Evolutionary conservation across 1,140 invertebrate genomes (phyloP).

Genomic region (Aphis gossypii): DNA sequence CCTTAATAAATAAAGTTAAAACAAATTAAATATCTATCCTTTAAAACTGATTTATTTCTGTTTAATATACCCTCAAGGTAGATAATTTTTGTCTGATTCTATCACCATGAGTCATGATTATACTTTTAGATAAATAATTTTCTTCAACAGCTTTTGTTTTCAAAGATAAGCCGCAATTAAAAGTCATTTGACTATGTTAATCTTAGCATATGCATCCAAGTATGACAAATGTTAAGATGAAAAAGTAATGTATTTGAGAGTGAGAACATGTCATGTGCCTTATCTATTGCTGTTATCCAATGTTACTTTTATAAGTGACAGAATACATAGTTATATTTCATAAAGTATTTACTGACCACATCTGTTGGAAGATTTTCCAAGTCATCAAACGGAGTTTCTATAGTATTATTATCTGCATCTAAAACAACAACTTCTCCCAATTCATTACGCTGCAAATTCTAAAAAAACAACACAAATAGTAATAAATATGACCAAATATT

Average conservation of each 20-base stretch:
- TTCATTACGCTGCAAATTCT: conserved; percentile 76
- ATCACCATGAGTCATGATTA: too few species aligned
- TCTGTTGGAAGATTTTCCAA: conserved; percentile 83
- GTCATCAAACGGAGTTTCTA: conserved; percentile 88
- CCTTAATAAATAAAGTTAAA: too few species aligned
- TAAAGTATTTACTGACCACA: conserved; percentile 70
- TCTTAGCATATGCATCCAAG: background rate
- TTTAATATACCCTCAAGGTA: too few species aligned
- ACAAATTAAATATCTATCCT: too few species aligned
- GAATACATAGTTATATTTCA: background rate
- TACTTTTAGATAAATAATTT: too few species aligned
- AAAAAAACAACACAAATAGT: conserved; percentile 60
- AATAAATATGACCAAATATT: background rate
- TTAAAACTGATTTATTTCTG: too few species aligned
- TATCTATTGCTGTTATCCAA: too few species aligned
- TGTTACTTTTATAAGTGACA: background rate
- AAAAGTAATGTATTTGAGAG: background rate
- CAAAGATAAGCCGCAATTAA: background rate
- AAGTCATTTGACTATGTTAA: background rate
- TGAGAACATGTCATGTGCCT: too few species aligned
- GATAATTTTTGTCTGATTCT: too few species aligned
- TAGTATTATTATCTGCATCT: conserved; percentile 86
- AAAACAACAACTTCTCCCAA: conserved; percentile 91
- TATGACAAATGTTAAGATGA: background rate
- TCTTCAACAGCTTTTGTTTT: background rate